Evolutionary conservation across 2,113 vertebrate genomes (phyloP), one percentile per base, ranked within the genome.

Genomic region (Sylvicapra grimmia): DNA sequence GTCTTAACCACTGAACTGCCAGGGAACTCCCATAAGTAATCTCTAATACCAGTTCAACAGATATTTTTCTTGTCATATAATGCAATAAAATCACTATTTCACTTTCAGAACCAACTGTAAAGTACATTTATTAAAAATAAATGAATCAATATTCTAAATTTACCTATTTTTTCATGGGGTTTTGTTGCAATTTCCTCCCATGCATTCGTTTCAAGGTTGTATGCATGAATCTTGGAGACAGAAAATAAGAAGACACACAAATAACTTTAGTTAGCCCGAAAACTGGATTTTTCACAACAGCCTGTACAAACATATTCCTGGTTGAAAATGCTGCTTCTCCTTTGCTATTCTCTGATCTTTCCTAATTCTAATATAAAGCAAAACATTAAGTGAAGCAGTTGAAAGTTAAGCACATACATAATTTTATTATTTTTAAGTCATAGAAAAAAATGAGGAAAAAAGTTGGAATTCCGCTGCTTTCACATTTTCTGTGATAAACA

Each of bases 141-240:
- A 63, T 19, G 5, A 75, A 51, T 80, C 53, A 59, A 11, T 95
- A 90, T 4, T 58, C 89, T 86, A 51, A 59, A 75, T 98, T 98
- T 98, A 99, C 99, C 99, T 96, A 99, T 99, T 99, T 99, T 99
- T 96, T 99, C 99, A 59, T 99, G 99, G 86, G 99, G 99, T 98
- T 99, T 99, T 1, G 99, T 99, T 92, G 99, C 93, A 44, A 99
- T 99, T 98, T 99, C 99, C 96, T 99, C 99, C 99, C 99, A 99
- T 29, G 99, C 99, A 98, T 99, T 99, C 18, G 99, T 99, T 99
- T 99, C 99, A 93, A 99, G 99, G 98, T 99, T 99, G 98, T 99
- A 99, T 0, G 99, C 99, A 0, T 99, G 99, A 97, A 99, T 99
- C 99, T 99, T 97, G 86, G 31, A 95, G 85, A 56, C 82, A 56